Base-by-base conservation (phyloP, 2,797 vertebrate genomes). In the Neopelma chrysocephalum region DNA sequence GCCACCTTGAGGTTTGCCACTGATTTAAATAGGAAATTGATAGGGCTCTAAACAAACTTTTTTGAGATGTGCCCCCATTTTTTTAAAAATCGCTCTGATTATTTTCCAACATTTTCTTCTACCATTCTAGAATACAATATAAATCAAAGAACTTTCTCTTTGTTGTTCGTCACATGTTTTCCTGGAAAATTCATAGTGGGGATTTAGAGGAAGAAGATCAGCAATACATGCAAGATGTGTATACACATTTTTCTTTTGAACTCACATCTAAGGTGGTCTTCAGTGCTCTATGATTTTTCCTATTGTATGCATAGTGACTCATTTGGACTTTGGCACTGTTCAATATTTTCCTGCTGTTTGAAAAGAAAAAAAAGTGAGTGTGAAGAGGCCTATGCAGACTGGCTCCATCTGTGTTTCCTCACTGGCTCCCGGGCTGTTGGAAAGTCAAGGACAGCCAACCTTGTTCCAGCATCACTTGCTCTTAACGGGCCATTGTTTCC, bases 381-480 rank as follows among this genome's bases (percentile, higher is more conserved):
- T 94, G 90, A 89, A 94, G 85, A 82, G 57, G 94, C 47, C 66
- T 80, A 22, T 81, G 61, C 73, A 95, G 88, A 48, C 81, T 87
- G 85, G 51, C 90, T 95, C 96, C 95, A 96, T 95, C 93, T 93
- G 96, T 17, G 53, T 80, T 97, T 97, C 89, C 95, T 95, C 62
- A 34, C 81, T 22, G 53, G 58, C 93, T 96, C 94, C 87, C 6
- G 2, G 21, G n/a, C 73, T 54, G 40, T 82, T 80, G 18, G 76
- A 87, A 94, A 92, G 95, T 97, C 95, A 97, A 97, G 97, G 96
- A 61, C 83, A 1, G 87, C 87, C 90, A 62, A 13, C 21, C 34
- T 20, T 57, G 69, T 89, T 94, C 94, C 95, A 96, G 50, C 45
- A 93, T 76, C 66, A 48, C 48, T 96, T 68, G 82, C 61, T 62